These are phyloP conservation scores for Progne subis DNA, from an alignment of 2,113 vertebrate genomes.

Conservation along the genomic window DNA sequence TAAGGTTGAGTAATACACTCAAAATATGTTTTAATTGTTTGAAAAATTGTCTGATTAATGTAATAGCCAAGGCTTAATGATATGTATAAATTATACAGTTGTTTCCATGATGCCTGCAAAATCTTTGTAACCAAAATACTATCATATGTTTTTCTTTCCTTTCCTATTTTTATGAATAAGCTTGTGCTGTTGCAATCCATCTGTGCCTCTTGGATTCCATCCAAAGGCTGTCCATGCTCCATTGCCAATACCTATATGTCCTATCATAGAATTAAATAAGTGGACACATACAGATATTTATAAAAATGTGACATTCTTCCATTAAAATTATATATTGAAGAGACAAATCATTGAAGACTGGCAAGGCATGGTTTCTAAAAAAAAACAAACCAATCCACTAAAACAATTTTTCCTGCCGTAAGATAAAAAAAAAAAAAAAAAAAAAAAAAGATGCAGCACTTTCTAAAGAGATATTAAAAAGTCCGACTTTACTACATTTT, in stretches of 20 bases:
- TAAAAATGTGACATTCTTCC: background rate
- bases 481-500: background rate
- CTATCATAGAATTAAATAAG: background rate
- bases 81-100: background rate
- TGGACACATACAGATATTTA: background rate
- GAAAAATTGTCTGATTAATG: constrained; percentile 16
- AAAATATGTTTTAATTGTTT: background rate
- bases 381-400: background rate
- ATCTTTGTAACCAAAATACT: background rate
- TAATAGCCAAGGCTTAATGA: background rate
- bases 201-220: background rate
- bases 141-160: background rate
- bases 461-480: background rate
- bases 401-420: background rate
- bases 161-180: background rate
- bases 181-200: background rate
- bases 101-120: background rate
- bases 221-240: background rate
- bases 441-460: fast-evolving
- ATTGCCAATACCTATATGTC: background rate
- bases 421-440: background rate
- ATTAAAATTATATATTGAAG: background rate
- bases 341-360: background rate
- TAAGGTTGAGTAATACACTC: background rate
- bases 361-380: background rate